Evolutionary conservation across 2,797 vertebrate genomes (phyloP).

Genomic region (Esox masquinongy): DNA sequence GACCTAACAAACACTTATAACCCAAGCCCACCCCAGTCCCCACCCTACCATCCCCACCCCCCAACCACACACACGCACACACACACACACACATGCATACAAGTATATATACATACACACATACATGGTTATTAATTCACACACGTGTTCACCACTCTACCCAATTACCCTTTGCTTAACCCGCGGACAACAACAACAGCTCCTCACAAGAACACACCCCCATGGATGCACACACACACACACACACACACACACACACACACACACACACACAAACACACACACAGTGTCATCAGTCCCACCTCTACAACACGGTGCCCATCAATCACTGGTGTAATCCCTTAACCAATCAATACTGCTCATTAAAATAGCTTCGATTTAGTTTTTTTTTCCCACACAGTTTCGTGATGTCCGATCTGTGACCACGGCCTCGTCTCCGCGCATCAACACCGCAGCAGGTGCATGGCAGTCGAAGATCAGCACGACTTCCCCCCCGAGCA

Average conservation of each 20-base stretch:
- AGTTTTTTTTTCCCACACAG: not conserved
- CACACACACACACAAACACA: not conserved
- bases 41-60: not conserved
- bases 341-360: not conserved
- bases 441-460: too few relatives aligned
- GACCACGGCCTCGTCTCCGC: too few relatives aligned
- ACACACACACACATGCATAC: not conserved
- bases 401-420: too few relatives aligned
- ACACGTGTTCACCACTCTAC: not conserved
- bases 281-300: not conserved
- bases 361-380: not conserved
- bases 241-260: not conserved
- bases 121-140: conserved; percentile 1
- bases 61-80: conserved; percentile 2
- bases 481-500: too few relatives aligned
- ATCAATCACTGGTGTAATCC: not conserved
- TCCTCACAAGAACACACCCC: not conserved
- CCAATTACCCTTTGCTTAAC: conserved; percentile 1
- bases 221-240: not conserved
- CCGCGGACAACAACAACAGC: not conserved
- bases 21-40: too few relatives aligned
- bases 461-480: too few relatives aligned
- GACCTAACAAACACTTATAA: too few relatives aligned
- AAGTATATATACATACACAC: not conserved
- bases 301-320: not conserved